A percentile compares a stretch with the other conserved stretches of the same genome.
Conservation (phyloP, 2,797 vertebrate genomes). For the Onychomys leucogaster region DNA sequence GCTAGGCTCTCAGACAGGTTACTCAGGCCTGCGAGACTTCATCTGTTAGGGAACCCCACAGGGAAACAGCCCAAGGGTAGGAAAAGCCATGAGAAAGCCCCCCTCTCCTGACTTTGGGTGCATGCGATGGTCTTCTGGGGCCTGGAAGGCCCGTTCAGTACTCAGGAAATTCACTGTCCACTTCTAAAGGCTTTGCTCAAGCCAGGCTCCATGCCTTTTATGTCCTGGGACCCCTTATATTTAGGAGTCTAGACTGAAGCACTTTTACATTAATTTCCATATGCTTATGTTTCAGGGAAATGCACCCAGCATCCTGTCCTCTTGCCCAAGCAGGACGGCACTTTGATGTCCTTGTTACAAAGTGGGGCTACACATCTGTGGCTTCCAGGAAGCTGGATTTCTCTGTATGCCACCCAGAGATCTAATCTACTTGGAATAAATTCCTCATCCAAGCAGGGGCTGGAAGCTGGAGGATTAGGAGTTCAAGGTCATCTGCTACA, state of each 20-base stretch:
- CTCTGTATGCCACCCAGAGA: neutral
- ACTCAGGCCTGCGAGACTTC: neutral
- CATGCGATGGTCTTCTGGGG: too few relatives aligned
- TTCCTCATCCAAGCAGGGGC: neutral
- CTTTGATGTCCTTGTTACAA: neutral
- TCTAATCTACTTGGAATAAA: neutral
- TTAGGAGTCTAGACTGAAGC: neutral
- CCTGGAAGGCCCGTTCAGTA: neutral
- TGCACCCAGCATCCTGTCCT: neutral
- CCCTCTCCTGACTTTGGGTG: neutral
- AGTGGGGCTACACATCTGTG: neutral
- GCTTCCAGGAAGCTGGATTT: neutral
- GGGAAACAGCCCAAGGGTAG: neutral
- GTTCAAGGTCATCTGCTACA: neutral
- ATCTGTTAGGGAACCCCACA: neutral
- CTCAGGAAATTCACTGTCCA: neutral
- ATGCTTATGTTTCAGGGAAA: neutral
- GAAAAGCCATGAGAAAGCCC: neutral
- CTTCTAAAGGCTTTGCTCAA: too few relatives aligned
- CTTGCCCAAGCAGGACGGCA: neutral
- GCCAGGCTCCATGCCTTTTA: too few relatives aligned
- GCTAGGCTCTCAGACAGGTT: neutral
- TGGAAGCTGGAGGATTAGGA: neutral
- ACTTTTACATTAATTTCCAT: neutral
- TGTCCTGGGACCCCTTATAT: too few relatives aligned